Conservation (phyloP, 2,888 invertebrate genomes). For the Andrena hattorfiana region DNA sequence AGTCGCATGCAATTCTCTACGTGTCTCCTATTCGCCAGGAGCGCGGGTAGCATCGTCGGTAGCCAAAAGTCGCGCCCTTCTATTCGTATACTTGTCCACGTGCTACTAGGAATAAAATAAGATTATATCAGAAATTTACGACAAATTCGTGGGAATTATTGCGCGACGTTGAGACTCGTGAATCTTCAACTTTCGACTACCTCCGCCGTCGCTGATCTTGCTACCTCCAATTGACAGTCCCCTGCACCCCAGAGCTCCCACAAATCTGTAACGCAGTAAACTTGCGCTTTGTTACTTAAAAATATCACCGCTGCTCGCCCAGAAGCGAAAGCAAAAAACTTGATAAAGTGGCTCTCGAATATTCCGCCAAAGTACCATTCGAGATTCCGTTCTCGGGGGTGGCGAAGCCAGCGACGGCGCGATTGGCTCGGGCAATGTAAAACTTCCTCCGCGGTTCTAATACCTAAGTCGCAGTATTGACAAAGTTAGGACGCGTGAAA, state of each 20-base stretch:
- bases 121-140: background rate
- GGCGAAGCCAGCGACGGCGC: slow-evolving; percentile 28
- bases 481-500: slow-evolving; percentile 79
- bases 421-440: slow-evolving; percentile 48
- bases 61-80: slow-evolving; percentile 42
- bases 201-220: slow-evolving; percentile 1
- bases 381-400: background rate
- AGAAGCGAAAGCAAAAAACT: too few relatives aligned
- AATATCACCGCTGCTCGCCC: background rate
- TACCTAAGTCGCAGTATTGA: slow-evolving; percentile 72
- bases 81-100: slow-evolving; percentile 31
- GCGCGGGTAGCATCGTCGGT: slow-evolving; percentile 37
- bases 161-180: background rate
- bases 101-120: background rate
- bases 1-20: slow-evolving; percentile 72
- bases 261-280: background rate
- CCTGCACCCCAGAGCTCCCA: background rate
- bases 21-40: slow-evolving; percentile 49
- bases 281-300: background rate
- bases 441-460: slow-evolving; percentile 51
- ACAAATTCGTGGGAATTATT: background rate
- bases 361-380: too few relatives aligned
- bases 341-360: too few relatives aligned
- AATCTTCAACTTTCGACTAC: slow-evolving; percentile 40
- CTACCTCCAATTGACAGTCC: background rate